Evolutionary conservation across 1,140 invertebrate species (phyloP), one percentile per base, ranked within the genome.

Genomic region (Prorops nasuta): DNA sequence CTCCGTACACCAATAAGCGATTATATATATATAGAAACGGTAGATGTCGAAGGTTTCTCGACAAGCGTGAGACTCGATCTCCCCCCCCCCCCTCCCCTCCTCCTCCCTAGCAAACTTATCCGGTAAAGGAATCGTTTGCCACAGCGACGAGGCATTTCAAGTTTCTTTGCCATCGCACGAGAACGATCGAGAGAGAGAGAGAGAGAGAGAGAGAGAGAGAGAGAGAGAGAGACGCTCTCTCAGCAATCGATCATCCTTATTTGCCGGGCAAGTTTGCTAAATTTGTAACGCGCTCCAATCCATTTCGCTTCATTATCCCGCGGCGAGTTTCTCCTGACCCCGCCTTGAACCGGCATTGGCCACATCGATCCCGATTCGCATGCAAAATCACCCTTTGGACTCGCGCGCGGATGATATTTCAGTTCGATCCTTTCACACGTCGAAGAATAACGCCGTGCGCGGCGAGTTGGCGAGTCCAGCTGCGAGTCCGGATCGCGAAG

Each of bases 211-310:
- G n/a, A n/a, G n/a, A n/a, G n/a, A n/a, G n/a, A n/a, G n/a, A n/a
- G n/a, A n/a, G n/a, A n/a, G n/a, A n/a, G n/a, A n/a, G n/a, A n/a
- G n/a, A n/a, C n/a, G n/a, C n/a, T n/a, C n/a, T 40, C 56, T 48
- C 50, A 58, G 40, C 21, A 44, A 62, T 62, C 58, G 58, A 62
- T 62, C 59, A 62, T 62, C 59, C 54, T 62, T 61, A 60, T 61
- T 62, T 56, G 56, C 20, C 54, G 38, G 24, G 4, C 24, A 28
- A 35, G 42, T 60, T 60, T 41, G 47, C 58, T 46, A 52, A 60
- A 61, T 56, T 60, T 41, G 32, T 51, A 37, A 20, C 19, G 8
- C 35, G 34, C 24, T 18, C 44, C 46, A 60, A 56, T 62, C 59
- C 59, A 60, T 62, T 60, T 62, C 50, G 54, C 58, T 60, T 62